Conservation (phyloP, 2,797 vertebrate species). For the Sebastiscus albofasciatus region DNA sequence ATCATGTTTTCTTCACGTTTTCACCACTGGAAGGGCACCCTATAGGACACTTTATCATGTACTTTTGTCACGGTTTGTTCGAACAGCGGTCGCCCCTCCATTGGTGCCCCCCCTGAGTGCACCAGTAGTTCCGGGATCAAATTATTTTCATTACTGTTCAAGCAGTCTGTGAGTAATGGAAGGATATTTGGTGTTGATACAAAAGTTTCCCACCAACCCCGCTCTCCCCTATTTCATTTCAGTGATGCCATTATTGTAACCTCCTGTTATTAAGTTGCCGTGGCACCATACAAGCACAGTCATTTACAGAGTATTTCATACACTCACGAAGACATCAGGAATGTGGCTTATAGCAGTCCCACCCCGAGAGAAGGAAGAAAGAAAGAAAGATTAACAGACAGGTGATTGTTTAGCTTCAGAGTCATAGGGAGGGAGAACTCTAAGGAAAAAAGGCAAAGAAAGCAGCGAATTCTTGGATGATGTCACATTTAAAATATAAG, state of each 20-base stretch:
- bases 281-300: too few relatives aligned
- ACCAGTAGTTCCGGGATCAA: too few relatives aligned
- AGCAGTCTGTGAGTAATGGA: too few relatives aligned
- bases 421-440: background rate
- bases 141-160: too few relatives aligned
- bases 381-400: background rate
- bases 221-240: background rate
- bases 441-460: background rate
- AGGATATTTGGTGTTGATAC: too few relatives aligned
- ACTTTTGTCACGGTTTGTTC: too few relatives aligned
- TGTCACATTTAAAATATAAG: background rate
- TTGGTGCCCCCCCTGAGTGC: too few relatives aligned
- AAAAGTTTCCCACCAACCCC: too few relatives aligned
- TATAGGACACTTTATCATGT: too few relatives aligned
- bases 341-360: background rate
- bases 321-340: background rate
- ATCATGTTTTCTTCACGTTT: too few relatives aligned
- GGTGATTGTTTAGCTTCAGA: background rate
- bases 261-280: background rate
- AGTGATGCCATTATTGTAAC: background rate
- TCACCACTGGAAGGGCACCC: too few relatives aligned
- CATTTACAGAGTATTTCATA: background rate
- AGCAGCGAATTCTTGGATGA: background rate
- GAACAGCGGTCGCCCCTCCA: too few relatives aligned
- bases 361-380: background rate